Percentiles rank a stretch among this genome's conserved stretches.
These are phyloP conservation scores for Lasioglossum villosulum DNA, from an alignment of 2,888 invertebrate species.

Conservation along the genomic window DNA sequence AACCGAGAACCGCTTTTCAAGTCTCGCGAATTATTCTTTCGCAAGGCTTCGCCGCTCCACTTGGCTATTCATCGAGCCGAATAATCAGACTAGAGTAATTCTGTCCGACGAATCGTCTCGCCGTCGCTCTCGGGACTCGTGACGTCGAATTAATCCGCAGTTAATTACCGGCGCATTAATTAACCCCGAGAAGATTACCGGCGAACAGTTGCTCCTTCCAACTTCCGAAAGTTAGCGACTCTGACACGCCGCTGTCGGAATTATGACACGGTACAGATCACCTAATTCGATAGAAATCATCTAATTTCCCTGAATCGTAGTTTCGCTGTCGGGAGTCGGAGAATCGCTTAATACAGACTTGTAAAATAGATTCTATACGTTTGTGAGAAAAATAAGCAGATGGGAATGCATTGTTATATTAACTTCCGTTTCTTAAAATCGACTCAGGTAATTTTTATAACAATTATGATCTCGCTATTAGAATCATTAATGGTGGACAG, in stretches of 20 bases:
- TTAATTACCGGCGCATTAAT: constrained; percentile 15
- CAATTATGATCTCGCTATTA: background rate
- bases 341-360: background rate
- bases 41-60: background rate
- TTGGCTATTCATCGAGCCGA: background rate
- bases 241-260: background rate
- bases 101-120: background rate
- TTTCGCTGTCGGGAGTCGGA: no score
- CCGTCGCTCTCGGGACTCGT: background rate
- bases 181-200: background rate
- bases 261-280: background rate
- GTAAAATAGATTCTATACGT: background rate
- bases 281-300: background rate
- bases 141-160: constrained; percentile 27
- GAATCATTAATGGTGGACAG: background rate
- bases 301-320: background rate
- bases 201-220: background rate
- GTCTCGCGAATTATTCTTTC: background rate
- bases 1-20: background rate
- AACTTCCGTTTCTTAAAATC: no score
- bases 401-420: no score
- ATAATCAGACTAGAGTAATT: background rate
- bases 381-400: no score
- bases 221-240: background rate
- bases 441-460: background rate